Conservation (phyloP, 2,797 vertebrate species). For the Meriones psammophilus region DNA sequence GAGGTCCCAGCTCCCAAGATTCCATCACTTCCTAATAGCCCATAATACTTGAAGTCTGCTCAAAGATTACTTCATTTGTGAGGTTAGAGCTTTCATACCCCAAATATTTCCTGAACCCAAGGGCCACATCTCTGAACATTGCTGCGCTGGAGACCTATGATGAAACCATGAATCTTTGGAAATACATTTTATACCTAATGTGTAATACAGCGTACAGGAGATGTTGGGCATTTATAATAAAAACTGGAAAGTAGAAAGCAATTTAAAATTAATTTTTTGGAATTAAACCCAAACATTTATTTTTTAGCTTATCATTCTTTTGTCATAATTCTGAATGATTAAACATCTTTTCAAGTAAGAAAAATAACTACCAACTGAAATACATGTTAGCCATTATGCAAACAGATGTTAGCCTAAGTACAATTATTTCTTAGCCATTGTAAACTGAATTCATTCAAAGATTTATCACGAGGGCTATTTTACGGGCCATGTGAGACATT, state of each 20-base stretch:
- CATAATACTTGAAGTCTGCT: not conserved
- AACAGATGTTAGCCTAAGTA: not conserved
- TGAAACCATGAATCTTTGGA: not conserved
- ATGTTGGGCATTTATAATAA: not conserved
- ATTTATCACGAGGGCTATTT: not conserved
- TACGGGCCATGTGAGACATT: not conserved
- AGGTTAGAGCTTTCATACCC: not conserved
- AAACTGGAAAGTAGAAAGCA: not conserved
- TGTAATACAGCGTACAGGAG: not conserved
- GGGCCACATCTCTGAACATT: not conserved
- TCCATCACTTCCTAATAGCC: not conserved
- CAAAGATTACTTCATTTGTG: not conserved
- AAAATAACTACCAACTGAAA: constrained; percentile 11
- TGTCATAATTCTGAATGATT: constrained; percentile 26
- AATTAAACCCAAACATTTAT: not conserved
- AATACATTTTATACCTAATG: not conserved
- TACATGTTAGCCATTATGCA: not conserved
- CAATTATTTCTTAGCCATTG: not conserved
- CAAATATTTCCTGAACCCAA: not conserved
- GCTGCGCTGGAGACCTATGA: not conserved
- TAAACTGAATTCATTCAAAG: not conserved
- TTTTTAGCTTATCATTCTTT: not conserved
- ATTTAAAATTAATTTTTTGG: not conserved
- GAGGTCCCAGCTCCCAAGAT: not conserved
- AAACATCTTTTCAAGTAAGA: not conserved